Evolutionary conservation across 2,113 vertebrate species (phyloP), one percentile per base, ranked within the genome.

Genomic region (Nyctibius bracteatus): DNA sequence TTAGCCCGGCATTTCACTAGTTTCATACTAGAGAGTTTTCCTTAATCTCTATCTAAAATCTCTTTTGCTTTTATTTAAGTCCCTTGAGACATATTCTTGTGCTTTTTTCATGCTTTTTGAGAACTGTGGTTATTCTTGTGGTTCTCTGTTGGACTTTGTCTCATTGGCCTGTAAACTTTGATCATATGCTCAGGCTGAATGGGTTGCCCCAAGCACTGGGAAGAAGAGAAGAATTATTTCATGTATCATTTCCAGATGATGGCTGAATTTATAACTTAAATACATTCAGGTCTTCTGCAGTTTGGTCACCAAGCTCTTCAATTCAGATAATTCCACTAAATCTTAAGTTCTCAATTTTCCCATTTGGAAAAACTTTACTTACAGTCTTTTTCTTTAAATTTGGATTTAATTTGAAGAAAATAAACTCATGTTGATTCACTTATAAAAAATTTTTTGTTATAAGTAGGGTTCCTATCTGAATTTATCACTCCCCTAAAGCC

Each of bases 21-120:
- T 65, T 92, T 87, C 52, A 46, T 65, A 37, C 65, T 1, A 12
- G 47, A 83, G 65, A 94, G 61, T 79, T 81, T 83, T 74, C 73
- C 81, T 65, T 86, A 89, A 70, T 75, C 86, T 94, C 73, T 79
- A 39, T 57, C 47, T 74, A 72, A 95, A 96, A 92, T 94, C 91
- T 95, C 52, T 65, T 85, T 92, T 75, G 39, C 92, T 92, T 92
- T 95, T 72, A 54, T 92, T 82, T 87, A 89, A 96, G 47, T 8
- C 89, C 23, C 73, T 44, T n/a, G 84, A 89, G 86, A 84, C 31
- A 72, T 86, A 81, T 78, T 88, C 74, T 86, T 18, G 21, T 46
- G 65, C 46, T 94, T 91, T 94, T 72, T 66, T 90, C 44, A 51
- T 72, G 58, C 55, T 94, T 96, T 59, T 70, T 39, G 35, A 89